Conservation (phyloP, 1,140 invertebrate species). For the Rhizoglyphus robini region DNA sequence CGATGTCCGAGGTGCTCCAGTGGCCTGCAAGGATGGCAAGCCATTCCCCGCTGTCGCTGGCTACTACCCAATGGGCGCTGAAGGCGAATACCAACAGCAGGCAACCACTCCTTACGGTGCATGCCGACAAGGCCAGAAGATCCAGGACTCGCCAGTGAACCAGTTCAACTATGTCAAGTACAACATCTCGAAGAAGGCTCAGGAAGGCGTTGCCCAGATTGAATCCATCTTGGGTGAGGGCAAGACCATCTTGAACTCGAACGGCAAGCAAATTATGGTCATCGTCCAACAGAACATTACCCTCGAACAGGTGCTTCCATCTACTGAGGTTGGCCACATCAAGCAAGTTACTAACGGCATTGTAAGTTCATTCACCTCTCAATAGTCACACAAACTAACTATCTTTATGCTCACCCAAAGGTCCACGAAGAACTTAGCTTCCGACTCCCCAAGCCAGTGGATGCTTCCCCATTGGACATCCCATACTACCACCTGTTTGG, state of each 20-base stretch:
- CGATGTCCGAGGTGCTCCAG: conserved; percentile 19
- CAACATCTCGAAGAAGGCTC: conserved; percentile 11
- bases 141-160: conserved; percentile 18
- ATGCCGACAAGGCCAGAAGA: conserved; percentile 8
- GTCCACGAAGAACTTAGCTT: conserved; percentile 15
- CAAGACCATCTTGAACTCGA: conserved; percentile 9
- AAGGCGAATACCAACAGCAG: conserved; percentile 1
- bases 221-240: conserved; percentile 17
- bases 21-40: conserved; percentile 11
- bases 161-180: conserved; percentile 17
- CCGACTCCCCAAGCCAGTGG: conserved; percentile 6
- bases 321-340: not conserved
- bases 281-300: conserved; percentile 17
- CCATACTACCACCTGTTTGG: conserved; percentile 19
- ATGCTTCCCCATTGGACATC: conserved; percentile 9
- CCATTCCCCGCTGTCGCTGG: conserved; percentile 6
- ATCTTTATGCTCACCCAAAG: not conserved
- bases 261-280: conserved; percentile 19
- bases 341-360: not conserved
- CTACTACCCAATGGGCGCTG: conserved; percentile 19
- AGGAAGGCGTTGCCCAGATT: not conserved
- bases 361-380: not conserved
- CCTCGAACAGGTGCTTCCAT: not conserved
- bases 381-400: not conserved
- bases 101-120: not conserved